A percentile compares a stretch with the other conserved stretches of the same genome.
Conservation (phyloP, 35 echinoderm and acorn worm species). For the Acanthaster planci region DNA sequence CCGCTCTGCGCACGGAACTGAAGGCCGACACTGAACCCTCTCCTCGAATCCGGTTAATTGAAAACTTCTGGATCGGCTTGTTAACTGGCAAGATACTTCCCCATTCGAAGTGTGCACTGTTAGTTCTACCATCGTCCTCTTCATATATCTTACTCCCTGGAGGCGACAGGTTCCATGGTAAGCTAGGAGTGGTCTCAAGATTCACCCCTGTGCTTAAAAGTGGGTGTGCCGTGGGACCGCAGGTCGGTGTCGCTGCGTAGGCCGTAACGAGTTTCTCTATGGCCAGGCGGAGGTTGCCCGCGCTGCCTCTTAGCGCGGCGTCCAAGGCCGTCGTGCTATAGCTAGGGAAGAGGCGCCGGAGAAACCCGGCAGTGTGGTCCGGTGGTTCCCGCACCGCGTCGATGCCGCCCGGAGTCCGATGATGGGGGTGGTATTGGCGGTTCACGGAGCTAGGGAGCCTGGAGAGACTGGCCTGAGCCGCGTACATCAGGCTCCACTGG, state of each 20-base stretch:
- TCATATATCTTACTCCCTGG: neutral
- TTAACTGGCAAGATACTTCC: neutral
- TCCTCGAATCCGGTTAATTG: neutral
- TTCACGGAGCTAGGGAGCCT: neutral
- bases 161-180: slow-evolving; percentile 19
- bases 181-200: neutral
- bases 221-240: neutral
- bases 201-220: neutral
- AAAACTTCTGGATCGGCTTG: neutral
- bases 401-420: neutral
- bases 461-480: neutral
- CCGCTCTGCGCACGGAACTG: neutral
- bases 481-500: slow-evolving; percentile 67
- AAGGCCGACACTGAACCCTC: slow-evolving; percentile 7
- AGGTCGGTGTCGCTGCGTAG: neutral
- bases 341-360: slow-evolving; percentile 15
- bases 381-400: neutral
- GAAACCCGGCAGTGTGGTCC: neutral
- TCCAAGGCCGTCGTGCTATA: slow-evolving; percentile 19
- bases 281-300: slow-evolving; percentile 10
- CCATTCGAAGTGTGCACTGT: neutral
- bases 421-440: neutral
- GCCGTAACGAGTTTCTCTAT: slow-evolving; percentile 28
- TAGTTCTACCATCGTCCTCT: neutral
- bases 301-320: neutral